Base-by-base conservation (phyloP, 2,888 invertebrate species). In the Drosophila testacea region DNA sequence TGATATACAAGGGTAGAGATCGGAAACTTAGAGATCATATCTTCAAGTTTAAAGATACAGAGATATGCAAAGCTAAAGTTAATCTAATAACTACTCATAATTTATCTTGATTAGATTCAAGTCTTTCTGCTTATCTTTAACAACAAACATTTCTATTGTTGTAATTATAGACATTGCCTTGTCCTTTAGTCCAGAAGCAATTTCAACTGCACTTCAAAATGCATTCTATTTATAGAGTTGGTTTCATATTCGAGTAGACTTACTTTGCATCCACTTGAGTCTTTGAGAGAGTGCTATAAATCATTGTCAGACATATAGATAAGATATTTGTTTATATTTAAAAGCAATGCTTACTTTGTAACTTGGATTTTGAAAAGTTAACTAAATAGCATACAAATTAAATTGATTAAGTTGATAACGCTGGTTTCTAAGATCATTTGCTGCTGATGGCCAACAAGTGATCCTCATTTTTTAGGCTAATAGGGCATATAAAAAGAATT, bases 301-400 rank as follows among this genome's bases (percentile, higher is more conserved):
- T 73, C 56, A 76, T 59, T 16, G 16, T 0, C 4, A 36, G 57
- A 48, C 64, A 60, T 30, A 6, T n/a, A 46, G 65, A 76, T 61
- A 71, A 76, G 65, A 65, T 76, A 65, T 56, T 36, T 36, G 38
- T 38, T 44, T 50, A 38, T 22, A 13, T 59, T 10, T 27, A 32
- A 13, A 41, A 27, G 30, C 6, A 11, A 46, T 4, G 4, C 10
- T 7, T 34, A 34, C 16, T 48, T 32, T 32, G 32, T 7, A 6
- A 6, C 30, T 32, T 6, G 2, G 9, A 7, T 32, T 32, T 6
- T 0, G 32, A 3, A 27, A 22, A 22, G 22, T 22, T 22, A 22
- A 22, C 16, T 44, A 6, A 27, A 22, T 44, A 10, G 10, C 0
- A 27, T 4, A 44, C 5, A 11, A 27, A 42, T 10, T 10, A 4